Conservation (phyloP, 2,797 vertebrate genomes). For the Microchirus variegatus region DNA sequence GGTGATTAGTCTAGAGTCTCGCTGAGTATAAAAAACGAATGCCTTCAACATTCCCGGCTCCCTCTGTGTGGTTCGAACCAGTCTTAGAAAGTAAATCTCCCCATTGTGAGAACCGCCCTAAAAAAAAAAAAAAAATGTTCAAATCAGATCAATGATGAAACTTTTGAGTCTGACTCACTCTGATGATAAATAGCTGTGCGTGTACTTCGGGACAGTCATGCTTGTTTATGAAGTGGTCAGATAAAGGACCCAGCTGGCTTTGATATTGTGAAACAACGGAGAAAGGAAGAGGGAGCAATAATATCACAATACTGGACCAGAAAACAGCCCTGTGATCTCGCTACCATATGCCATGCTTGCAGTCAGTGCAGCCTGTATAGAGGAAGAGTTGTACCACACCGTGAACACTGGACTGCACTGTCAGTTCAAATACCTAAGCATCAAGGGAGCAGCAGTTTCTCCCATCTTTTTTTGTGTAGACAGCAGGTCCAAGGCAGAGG, state of each 20-base stretch:
- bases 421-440: slow-evolving; percentile 66
- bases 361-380: slow-evolving; percentile 42
- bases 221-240: slow-evolving; percentile 68
- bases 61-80: slow-evolving; percentile 24
- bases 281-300: slow-evolving; percentile 39
- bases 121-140: no score
- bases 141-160: slow-evolving; percentile 60
- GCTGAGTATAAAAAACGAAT: slow-evolving; percentile 15
- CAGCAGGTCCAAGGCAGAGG: slow-evolving; percentile 65
- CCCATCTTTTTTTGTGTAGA: slow-evolving; percentile 65
- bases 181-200: slow-evolving; percentile 54
- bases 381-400: slow-evolving; percentile 43
- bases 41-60: slow-evolving; percentile 36
- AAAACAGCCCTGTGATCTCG: slow-evolving; percentile 53
- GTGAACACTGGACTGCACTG: slow-evolving; percentile 53
- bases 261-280: slow-evolving; percentile 70
- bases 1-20: slow-evolving; percentile 28
- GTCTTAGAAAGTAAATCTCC: slow-evolving; percentile 50
- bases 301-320: slow-evolving; percentile 43
- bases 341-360: slow-evolving; percentile 54
- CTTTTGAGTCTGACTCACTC: slow-evolving; percentile 46
- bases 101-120: slow-evolving; percentile 35
- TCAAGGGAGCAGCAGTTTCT: slow-evolving; percentile 62
- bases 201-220: slow-evolving; percentile 63
- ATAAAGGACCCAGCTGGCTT: slow-evolving; percentile 75